Conservation (phyloP, 1,140 invertebrate genomes). For the Oreohelix idahoensis region DNA sequence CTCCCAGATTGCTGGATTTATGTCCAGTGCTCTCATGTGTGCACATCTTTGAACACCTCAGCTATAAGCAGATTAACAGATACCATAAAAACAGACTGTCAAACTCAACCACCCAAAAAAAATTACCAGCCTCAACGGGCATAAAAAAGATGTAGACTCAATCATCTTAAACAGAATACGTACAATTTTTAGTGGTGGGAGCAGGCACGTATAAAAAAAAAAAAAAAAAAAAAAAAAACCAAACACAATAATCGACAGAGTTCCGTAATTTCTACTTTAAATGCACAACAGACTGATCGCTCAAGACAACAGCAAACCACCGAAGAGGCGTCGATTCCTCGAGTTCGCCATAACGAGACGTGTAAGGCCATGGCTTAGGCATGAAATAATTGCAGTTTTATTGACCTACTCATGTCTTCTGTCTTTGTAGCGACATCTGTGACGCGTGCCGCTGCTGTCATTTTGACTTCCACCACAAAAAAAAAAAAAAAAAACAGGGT, state of each 20-base stretch:
- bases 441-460: neutral
- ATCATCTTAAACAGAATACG: too few relatives aligned
- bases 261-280: neutral
- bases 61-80: too few relatives aligned
- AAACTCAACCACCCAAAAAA: too few relatives aligned
- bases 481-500: too few relatives aligned
- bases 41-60: too few relatives aligned
- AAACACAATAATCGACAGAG: neutral
- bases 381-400: conserved; percentile 10
- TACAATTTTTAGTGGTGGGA: too few relatives aligned
- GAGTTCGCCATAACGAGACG: neutral
- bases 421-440: conserved; percentile 16
- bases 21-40: too few relatives aligned
- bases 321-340: neutral
- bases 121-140: too few relatives aligned
- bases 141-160: too few relatives aligned
- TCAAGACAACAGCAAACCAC: neutral
- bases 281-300: neutral
- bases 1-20: too few relatives aligned
- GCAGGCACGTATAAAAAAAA: too few relatives aligned
- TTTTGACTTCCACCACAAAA: neutral
- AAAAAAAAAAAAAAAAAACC: neutral
- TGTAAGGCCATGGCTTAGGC: neutral
- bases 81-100: too few relatives aligned
- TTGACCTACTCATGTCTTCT: neutral